Evolutionary conservation across 2,888 invertebrate species (phyloP).

Genomic region (Drosophila barbarae): DNA sequence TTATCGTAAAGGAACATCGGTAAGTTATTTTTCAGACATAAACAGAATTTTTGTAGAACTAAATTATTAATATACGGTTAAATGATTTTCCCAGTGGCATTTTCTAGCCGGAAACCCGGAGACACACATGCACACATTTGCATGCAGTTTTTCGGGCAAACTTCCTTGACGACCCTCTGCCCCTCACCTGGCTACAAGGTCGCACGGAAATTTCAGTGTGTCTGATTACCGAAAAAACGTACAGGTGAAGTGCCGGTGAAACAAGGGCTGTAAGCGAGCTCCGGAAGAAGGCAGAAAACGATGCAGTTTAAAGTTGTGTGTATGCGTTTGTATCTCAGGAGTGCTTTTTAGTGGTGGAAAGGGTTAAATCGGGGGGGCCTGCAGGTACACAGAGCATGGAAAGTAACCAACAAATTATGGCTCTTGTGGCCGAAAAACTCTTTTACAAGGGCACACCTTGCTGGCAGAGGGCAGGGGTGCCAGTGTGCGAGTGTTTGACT

Average conservation of each 20-base stretch:
- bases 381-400: slow-evolving; percentile 41
- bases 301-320: slow-evolving; percentile 55
- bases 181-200: slow-evolving; percentile 20
- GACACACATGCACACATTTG: slow-evolving; percentile 43
- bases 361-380: not conserved
- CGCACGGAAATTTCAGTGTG: slow-evolving; percentile 45
- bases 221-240: slow-evolving; percentile 41
- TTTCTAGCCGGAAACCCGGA: not conserved
- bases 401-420: slow-evolving; percentile 72
- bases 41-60: too few relatives aligned
- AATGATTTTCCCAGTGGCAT: slow-evolving; percentile 6
- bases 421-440: slow-evolving; percentile 63
- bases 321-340: slow-evolving; percentile 10
- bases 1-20: not conserved
- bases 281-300: slow-evolving; percentile 2
- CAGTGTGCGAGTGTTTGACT: not conserved
- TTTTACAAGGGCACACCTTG: slow-evolving; percentile 42
- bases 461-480: not conserved
- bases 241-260: slow-evolving; percentile 13
- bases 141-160: slow-evolving; percentile 36
- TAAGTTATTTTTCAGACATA: too few relatives aligned
- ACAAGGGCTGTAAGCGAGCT: not conserved
- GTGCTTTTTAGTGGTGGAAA: slow-evolving; percentile 60
- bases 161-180: not conserved
- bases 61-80: not conserved